These are phyloP conservation scores for Zaprionus tsacasi DNA, from an alignment of 1,140 invertebrate genomes.

Conservation along the genomic window DNA sequence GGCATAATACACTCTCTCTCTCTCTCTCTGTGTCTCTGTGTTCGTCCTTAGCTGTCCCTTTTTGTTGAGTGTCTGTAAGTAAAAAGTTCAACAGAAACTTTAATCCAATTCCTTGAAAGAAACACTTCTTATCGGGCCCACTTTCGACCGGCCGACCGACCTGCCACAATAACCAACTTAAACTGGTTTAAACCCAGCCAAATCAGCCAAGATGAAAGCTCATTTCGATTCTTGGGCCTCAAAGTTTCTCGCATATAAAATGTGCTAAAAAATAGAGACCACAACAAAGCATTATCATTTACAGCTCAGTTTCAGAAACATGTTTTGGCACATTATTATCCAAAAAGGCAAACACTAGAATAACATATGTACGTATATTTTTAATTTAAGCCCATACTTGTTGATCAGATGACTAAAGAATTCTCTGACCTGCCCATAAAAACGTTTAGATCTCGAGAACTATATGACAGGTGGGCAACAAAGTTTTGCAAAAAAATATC, in stretches of 20 bases:
- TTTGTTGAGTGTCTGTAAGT: constrained; percentile 34
- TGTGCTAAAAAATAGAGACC: constrained; percentile 58
- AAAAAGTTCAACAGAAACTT: constrained; percentile 28
- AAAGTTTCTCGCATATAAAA: constrained; percentile 23
- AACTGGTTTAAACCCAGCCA: constrained; percentile 72
- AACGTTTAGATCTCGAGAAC: background rate
- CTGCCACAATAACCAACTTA: constrained; percentile 80
- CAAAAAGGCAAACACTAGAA: background rate
- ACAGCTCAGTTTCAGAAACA: background rate
- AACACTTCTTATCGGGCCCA: background rate
- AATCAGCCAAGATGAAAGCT: constrained; percentile 56
- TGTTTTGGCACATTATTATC: background rate
- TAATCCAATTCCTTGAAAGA: constrained; percentile 11
- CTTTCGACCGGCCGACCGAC: constrained; percentile 61
- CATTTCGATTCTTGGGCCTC: background rate
- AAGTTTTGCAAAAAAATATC: background rate
- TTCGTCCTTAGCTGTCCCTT: constrained; percentile 26
- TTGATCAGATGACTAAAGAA: too few species aligned
- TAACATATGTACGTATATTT: background rate
- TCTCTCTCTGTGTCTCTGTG: constrained; percentile 14
- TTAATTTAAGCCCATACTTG: too few species aligned
- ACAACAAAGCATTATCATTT: constrained; percentile 7
- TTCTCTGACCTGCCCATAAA: background rate
- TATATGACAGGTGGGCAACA: too few species aligned
- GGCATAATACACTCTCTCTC: constrained; percentile 57